Evolutionary conservation across 2,888 invertebrate genomes (phyloP).

Genomic region (Pyralis farinalis): DNA sequence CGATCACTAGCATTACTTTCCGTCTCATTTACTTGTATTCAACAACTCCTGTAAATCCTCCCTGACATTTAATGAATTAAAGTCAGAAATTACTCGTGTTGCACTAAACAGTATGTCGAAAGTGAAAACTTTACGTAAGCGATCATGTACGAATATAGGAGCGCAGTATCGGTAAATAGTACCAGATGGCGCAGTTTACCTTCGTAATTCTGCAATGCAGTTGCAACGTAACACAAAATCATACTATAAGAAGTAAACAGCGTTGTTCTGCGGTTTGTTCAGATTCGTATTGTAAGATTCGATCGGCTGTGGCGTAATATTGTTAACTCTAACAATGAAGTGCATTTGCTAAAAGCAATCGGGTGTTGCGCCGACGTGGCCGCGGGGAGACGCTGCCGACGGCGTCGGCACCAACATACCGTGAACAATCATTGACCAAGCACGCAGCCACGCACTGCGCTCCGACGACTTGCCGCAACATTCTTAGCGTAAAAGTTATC

Average conservation of each 20-base stretch:
- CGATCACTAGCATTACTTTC: no score
- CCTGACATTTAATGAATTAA: no score
- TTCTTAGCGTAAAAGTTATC: conserved; percentile 80
- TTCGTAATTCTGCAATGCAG: conserved; percentile 13
- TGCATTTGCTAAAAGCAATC: conserved; percentile 29
- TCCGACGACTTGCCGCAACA: conserved; percentile 75
- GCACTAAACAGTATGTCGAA: no score
- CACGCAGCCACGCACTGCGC: conserved; percentile 52
- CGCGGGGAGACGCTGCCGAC: conserved; percentile 49
- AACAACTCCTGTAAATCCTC: no score
- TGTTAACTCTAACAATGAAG: conserved; percentile 33
- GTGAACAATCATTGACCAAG: conserved; percentile 73
- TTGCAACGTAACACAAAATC: conserved; percentile 8
- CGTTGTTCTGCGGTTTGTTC: conserved; percentile 9
- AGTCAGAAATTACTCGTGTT: no score
- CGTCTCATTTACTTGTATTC: no score
- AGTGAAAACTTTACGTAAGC: no score
- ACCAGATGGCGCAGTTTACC: conserved; percentile 19
- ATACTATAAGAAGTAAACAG: conserved; percentile 8
- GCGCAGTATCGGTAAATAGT: conserved; percentile 6
- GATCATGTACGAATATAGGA: no score
- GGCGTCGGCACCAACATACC: conserved; percentile 49
- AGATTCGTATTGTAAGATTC: conserved; percentile 1
- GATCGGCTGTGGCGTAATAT: conserved; percentile 34
- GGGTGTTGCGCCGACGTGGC: conserved; percentile 38